Conservation (phyloP, 2,113 vertebrate genomes). For the Progne subis region DNA sequence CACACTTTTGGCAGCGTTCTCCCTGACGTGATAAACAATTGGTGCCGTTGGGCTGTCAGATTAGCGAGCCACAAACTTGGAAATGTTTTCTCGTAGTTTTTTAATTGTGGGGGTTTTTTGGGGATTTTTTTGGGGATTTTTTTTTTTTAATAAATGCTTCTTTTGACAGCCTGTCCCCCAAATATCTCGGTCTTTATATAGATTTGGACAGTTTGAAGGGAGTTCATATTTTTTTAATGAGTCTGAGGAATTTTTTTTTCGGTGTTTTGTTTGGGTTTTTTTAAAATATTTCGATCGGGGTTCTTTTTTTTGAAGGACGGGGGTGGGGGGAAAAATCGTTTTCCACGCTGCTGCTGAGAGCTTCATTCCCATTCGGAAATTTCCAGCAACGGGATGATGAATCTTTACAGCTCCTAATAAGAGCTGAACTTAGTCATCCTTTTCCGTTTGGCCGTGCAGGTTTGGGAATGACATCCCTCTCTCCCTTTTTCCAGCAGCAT, state of each 20-base stretch:
- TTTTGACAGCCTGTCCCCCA: neutral
- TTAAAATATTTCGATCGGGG: neutral
- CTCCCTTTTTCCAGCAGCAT: neutral
- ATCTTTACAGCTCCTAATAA: neutral
- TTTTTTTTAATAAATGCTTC: neutral
- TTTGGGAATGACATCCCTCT: neutral
- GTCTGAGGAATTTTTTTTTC: neutral
- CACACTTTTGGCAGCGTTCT: neutral
- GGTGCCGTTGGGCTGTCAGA: neutral
- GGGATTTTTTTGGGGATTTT: no score
- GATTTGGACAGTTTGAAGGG: neutral
- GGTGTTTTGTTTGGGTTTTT: neutral
- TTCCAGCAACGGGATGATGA: neutral
- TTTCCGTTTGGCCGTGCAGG: neutral
- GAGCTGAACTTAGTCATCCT: neutral
- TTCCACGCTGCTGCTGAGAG: neutral
- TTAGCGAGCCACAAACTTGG: constrained; percentile 19
- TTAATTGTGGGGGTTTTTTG: neutral
- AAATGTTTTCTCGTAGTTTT: neutral
- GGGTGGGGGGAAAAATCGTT: no score
- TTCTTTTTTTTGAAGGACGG: no score
- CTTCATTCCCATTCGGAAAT: neutral
- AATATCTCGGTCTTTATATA: neutral
- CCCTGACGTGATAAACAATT: neutral
- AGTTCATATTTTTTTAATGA: neutral